Base-by-base conservation (phyloP, 2,797 vertebrate genomes). In the Melanotaenia boesemani region DNA sequence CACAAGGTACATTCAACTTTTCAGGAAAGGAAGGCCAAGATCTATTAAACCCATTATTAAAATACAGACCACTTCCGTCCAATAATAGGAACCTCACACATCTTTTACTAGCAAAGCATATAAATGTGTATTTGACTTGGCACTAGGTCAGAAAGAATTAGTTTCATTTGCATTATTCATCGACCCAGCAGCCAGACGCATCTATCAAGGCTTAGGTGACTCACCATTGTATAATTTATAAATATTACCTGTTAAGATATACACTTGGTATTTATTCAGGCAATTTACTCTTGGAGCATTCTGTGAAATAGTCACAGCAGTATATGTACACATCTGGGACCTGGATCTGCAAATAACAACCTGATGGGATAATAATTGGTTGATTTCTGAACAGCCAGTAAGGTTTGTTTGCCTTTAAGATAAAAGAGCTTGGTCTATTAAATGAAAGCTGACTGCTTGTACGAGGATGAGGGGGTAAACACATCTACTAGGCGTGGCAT, bases 161-260 rank as follows among this genome's bases (percentile, higher is more conserved):
- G 83, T 83, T 86, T 88, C n/a, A 91, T 92, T 91, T 92, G 82
- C 85, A 89, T 90, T 92, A 93, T 92, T 92, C 90, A 91, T 91
- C 63, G 71, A 76, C 80, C 80, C 48, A 73, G 79, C 80, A 87
- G 84, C 65, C 79, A 90, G 79, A 86, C 81, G 30, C 89, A 91
- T 92, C 83, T 83, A 89, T 93, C 86, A 91, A 76, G 69, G 77
- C 82, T 61, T 39, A 76, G 82, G 82, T 83, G 87, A 86, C 77
- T 86, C 70, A 70, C 78, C n/a, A 58, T 81, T 65, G 78, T 74
- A 78, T 79, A 91, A 89, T 90, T 87, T 83, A 72, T 81, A 89
- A 90, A 91, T 86, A 90, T 91, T 77, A 88, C 82, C 82, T 86
- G 83, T 88, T 82, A 80, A 81, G 77, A 87, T 82, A 83, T 72